phyloP scores from a whole-genome alignment of 37 sponge, comb jelly and placozoan genomes.

The Haliclona indistincta region DNA sequence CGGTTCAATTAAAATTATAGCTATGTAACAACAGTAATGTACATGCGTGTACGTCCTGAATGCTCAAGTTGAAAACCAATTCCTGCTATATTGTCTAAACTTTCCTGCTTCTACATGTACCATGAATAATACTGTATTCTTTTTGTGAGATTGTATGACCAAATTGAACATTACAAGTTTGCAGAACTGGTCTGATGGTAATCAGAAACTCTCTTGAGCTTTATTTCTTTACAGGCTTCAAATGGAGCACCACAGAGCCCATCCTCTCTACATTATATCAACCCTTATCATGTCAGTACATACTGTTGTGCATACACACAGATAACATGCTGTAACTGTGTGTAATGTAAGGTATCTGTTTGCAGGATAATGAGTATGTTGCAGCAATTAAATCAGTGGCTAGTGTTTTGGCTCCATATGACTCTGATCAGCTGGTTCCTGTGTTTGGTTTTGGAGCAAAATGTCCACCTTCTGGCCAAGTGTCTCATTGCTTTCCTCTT shows the following conservation, averaged over 20 bases:
- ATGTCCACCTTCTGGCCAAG: constrained; percentile 58
- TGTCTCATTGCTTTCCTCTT: constrained; percentile 90
- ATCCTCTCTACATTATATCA: constrained; percentile 69
- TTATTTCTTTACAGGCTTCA: constrained; percentile 52
- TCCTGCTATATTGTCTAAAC: no score
- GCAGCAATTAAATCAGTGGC: constrained; percentile 84
- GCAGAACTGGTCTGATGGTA: no score
- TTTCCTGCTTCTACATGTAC: no score
- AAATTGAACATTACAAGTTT: no score
- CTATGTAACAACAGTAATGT: no score
- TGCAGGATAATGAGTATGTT: constrained; percentile 83
- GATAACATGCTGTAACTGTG: no score
- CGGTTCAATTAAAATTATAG: no score
- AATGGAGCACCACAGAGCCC: constrained; percentile 73
- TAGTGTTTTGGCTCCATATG: constrained; percentile 85
- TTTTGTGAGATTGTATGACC: no score
- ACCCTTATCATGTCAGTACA: constrained; percentile 49
- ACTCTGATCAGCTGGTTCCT: constrained; percentile 80
- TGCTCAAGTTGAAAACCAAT: no score
- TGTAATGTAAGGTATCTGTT: background rate
- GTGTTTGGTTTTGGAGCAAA: constrained; percentile 89
- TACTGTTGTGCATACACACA: background rate
- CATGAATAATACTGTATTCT: no score
- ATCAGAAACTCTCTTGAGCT: no score
- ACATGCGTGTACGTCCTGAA: no score